phyloP scores from a whole-genome alignment of 2,113 vertebrate genomes.

The Misgurnus mizolepis region DNA sequence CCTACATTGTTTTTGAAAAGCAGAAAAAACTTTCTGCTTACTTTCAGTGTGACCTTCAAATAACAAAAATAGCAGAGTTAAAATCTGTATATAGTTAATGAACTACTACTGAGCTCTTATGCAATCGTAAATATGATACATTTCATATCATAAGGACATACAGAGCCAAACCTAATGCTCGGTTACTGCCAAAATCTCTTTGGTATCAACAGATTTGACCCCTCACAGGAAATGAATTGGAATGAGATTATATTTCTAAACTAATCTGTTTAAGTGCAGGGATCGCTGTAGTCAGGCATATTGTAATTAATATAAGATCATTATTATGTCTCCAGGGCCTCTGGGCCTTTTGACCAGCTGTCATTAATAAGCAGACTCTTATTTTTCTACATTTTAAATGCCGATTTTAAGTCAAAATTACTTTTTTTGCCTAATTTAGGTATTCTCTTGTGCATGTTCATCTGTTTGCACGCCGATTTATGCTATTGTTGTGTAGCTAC shows the following conservation, averaged over 20 bases:
- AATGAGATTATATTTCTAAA: slow-evolving; percentile 48
- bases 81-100: too few relatives aligned
- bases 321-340: slow-evolving; percentile 56
- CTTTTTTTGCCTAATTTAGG: background rate
- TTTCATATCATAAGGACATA: background rate
- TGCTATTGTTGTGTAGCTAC: too few relatives aligned
- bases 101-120: background rate
- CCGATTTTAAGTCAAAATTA: slow-evolving; percentile 31
- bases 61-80: too few relatives aligned
- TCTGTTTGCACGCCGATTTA: too few relatives aligned
- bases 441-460: too few relatives aligned
- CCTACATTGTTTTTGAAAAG: too few relatives aligned
- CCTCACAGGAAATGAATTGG: slow-evolving; percentile 46
- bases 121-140: background rate
- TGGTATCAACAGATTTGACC: slow-evolving; percentile 41
- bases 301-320: slow-evolving; percentile 66
- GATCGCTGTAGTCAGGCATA: slow-evolving; percentile 49
- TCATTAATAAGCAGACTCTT: slow-evolving; percentile 58
- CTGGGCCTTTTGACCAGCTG: slow-evolving; percentile 45
- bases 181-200: slow-evolving; percentile 30
- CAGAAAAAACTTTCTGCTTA: too few relatives aligned
- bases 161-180: background rate
- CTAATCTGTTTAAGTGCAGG: slow-evolving; percentile 48
- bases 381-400: slow-evolving; percentile 58
- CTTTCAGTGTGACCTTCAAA: too few relatives aligned